phyloP scores from a whole-genome alignment of 92 coral and sea anemone species.

The Palythoa heliodiscus region DNA sequence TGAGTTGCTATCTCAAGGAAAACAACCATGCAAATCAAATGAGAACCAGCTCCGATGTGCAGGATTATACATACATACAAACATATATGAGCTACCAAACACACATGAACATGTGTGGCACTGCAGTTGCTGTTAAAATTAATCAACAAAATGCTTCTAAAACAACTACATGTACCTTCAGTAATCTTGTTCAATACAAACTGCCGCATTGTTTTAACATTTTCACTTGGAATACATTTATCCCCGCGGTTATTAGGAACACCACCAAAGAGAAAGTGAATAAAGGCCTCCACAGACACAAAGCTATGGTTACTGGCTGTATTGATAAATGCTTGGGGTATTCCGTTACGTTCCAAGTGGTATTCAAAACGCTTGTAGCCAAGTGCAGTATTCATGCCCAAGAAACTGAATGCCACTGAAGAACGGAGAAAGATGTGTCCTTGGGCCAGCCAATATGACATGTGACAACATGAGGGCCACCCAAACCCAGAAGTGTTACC shows the following conservation, averaged over 20 bases:
- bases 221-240: constrained; percentile 34
- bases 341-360: constrained; percentile 44
- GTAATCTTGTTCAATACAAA: constrained; percentile 27
- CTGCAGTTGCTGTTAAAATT: background rate
- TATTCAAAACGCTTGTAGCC: constrained; percentile 43
- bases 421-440: constrained; percentile 38
- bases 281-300: constrained; percentile 33
- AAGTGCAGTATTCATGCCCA: constrained; percentile 44
- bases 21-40: background rate
- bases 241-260: constrained; percentile 35
- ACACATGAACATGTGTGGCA: background rate
- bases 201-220: constrained; percentile 38
- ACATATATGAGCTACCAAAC: no score
- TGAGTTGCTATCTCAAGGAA: no score
- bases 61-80: background rate
- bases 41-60: background rate
- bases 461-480: constrained; percentile 45
- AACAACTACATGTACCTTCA: constrained; percentile 24
- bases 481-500: constrained; percentile 46
- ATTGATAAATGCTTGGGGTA: constrained; percentile 29
- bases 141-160: background rate
- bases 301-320: constrained; percentile 41
- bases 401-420: constrained; percentile 32
- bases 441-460: constrained; percentile 41
- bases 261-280: constrained; percentile 42